Evolutionary conservation across 2,797 vertebrate species (phyloP).

Genomic region (Sebastes diaconus): DNA sequence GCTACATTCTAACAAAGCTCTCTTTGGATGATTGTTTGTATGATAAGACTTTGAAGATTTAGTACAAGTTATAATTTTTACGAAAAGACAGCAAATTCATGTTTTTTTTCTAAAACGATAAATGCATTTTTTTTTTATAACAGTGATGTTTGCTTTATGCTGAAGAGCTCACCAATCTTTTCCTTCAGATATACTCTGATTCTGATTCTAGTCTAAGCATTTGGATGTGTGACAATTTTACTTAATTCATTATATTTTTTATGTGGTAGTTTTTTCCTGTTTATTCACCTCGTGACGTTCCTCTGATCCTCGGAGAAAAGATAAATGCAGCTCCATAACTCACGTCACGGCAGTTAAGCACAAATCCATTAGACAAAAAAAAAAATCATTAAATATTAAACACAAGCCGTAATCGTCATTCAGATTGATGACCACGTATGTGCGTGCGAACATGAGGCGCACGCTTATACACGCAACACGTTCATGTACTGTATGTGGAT

Average conservation of each 20-base stretch:
- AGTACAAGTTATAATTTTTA: background rate
- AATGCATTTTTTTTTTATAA: background rate
- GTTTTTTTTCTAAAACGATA: background rate
- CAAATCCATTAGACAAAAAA: constrained; percentile 44
- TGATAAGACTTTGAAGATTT: background rate
- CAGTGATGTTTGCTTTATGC: background rate
- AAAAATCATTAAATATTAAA: constrained; percentile 58
- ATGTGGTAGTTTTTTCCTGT: background rate
- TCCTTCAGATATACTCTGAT: background rate
- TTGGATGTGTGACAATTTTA: background rate
- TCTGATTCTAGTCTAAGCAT: background rate
- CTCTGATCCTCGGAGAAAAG: background rate
- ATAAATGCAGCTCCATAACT: constrained; percentile 26
- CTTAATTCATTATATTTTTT: background rate
- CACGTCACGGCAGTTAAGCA: constrained; percentile 14
- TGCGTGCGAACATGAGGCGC: background rate
- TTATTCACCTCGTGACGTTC: background rate
- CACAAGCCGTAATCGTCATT: background rate
- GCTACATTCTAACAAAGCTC: background rate
- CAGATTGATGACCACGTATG: constrained; percentile 1
- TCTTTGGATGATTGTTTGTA: background rate
- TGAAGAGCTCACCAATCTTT: background rate
- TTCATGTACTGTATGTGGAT: background rate
- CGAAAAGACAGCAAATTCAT: background rate
- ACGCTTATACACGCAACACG: background rate